phyloP scores from a whole-genome alignment of 2,888 invertebrate genomes.

The Ophraella communa region DNA sequence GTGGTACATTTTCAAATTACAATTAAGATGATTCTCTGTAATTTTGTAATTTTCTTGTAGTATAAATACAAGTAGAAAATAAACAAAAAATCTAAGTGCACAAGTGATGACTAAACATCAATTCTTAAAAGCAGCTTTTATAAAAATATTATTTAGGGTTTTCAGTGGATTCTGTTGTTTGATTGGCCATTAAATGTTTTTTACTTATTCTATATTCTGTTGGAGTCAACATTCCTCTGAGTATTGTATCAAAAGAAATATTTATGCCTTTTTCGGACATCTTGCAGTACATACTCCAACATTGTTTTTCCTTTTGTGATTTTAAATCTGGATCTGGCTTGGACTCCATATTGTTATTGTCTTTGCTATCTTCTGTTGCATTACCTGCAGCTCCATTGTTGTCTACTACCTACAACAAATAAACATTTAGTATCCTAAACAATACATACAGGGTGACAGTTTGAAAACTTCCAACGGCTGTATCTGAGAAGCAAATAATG shows the following conservation, averaged over 20 bases:
- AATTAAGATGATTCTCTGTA: too few relatives aligned
- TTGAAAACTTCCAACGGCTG: too few relatives aligned
- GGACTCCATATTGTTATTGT: constrained; percentile 23
- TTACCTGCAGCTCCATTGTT: background rate
- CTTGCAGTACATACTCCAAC: constrained; percentile 72
- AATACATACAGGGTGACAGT: too few relatives aligned
- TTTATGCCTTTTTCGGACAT: constrained; percentile 73
- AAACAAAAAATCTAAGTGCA: background rate
- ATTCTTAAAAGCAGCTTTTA: background rate
- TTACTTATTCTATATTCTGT: constrained; percentile 73
- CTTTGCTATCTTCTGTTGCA: constrained; percentile 18
- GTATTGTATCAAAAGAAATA: constrained; percentile 72
- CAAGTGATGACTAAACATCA: background rate
- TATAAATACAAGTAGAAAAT: too few relatives aligned
- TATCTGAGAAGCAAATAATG: too few relatives aligned
- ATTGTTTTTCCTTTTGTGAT: constrained; percentile 61
- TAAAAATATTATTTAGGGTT: constrained; percentile 13
- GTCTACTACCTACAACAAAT: background rate
- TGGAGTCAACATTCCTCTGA: constrained; percentile 75
- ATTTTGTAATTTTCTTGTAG: too few relatives aligned
- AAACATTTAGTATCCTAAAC: too few relatives aligned
- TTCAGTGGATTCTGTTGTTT: constrained; percentile 6
- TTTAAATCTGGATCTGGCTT: constrained; percentile 23
- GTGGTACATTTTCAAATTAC: too few relatives aligned
- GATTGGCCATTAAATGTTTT: constrained; percentile 25